Conservation (phyloP, 1,140 invertebrate species). For the Zophobas atratus region DNA sequence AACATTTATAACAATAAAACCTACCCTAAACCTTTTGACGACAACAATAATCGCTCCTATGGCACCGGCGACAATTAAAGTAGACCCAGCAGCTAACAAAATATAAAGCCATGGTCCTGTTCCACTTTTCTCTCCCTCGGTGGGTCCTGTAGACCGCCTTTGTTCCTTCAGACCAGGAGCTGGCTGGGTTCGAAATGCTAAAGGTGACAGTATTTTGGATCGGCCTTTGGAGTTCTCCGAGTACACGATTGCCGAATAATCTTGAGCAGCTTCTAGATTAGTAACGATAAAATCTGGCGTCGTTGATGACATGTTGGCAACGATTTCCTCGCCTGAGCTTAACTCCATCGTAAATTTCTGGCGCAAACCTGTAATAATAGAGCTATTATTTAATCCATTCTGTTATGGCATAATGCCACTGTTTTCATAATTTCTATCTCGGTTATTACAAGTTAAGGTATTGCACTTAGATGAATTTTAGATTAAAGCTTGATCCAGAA, state of each 20-base stretch:
- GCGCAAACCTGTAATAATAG: constrained; percentile 61
- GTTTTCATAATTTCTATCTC: constrained; percentile 18
- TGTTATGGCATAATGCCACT: background rate
- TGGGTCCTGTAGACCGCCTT: constrained; percentile 62
- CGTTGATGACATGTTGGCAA: constrained; percentile 62
- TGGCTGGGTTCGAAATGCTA: constrained; percentile 62
- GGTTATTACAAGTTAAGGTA: constrained; percentile 10
- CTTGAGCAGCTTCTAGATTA: constrained; percentile 68
- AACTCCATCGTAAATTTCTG: constrained; percentile 70
- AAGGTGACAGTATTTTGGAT: constrained; percentile 59
- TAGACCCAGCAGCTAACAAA: constrained; percentile 65
- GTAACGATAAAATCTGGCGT: constrained; percentile 66
- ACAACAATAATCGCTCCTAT: constrained; percentile 64
- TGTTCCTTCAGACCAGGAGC: constrained; percentile 66
- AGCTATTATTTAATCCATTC: background rate
- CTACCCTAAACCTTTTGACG: constrained; percentile 63
- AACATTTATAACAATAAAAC: background rate
- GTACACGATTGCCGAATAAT: constrained; percentile 70
- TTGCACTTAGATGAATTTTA: constrained; percentile 24
- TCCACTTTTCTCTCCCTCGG: constrained; percentile 56
- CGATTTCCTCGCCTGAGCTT: constrained; percentile 58
- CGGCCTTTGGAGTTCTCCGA: constrained; percentile 74
- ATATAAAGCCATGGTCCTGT: constrained; percentile 66
- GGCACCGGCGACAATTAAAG: constrained; percentile 64
- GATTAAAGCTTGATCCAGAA: constrained; percentile 33